Conservation (phyloP, 1,140 invertebrate species). For the Episyrphus balteatus region DNA sequence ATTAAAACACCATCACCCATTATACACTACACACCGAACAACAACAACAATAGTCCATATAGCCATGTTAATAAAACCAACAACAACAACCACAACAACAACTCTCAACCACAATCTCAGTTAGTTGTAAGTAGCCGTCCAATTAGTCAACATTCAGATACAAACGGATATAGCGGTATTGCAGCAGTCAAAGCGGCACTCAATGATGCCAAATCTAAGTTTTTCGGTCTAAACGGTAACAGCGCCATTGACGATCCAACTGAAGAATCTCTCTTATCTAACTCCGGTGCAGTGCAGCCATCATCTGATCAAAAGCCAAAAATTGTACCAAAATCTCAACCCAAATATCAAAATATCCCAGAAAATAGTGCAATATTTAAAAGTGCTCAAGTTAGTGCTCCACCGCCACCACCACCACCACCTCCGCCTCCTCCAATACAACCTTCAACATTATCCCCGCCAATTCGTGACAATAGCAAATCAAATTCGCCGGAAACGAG, state of each 20-base stretch:
- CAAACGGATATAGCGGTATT: constrained; percentile 23
- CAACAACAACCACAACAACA: too few species aligned
- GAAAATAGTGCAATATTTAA: constrained; percentile 9
- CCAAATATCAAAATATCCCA: constrained; percentile 24
- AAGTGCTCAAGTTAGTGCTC: constrained; percentile 1
- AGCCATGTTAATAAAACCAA: not conserved
- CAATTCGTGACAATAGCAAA: too few species aligned
- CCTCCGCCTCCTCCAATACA: not conserved
- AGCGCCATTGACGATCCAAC: not conserved
- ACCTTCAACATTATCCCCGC: not conserved
- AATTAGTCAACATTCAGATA: constrained; percentile 13
- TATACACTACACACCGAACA: not conserved
- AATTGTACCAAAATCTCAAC: constrained; percentile 3
- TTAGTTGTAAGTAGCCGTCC: constrained; percentile 2
- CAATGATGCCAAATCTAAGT: constrained; percentile 33
- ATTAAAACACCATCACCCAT: not conserved
- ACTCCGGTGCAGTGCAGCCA: not conserved
- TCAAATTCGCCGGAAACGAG: too few species aligned
- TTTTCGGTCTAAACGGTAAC: constrained; percentile 29
- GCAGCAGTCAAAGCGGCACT: constrained; percentile 30
- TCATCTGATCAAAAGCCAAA: constrained; percentile 14
- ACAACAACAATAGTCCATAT: not conserved
- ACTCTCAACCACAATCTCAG: not conserved
- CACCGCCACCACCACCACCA: not conserved
- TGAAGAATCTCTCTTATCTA: not conserved